phyloP scores from a whole-genome alignment of 2,797 vertebrate genomes.

The Argyrosomus regius region DNA sequence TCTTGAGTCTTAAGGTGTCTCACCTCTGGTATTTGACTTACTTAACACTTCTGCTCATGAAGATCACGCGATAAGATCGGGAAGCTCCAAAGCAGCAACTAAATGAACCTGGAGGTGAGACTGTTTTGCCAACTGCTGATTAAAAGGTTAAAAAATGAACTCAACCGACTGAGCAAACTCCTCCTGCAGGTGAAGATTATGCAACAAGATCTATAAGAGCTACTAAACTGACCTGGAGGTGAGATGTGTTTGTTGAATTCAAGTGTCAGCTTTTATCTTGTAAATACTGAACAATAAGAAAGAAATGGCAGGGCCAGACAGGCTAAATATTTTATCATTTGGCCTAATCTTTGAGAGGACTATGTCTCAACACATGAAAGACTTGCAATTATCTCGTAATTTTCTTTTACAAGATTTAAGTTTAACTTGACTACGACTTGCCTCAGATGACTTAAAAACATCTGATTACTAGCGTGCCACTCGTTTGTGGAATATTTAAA shows the following conservation, averaged over 20 bases:
- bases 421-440: not conserved
- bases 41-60: not conserved
- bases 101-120: not conserved
- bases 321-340: not conserved
- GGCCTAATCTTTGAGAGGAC: constrained; percentile 2
- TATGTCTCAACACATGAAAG: not conserved
- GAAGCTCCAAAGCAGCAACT: not conserved
- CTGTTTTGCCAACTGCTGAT: not conserved
- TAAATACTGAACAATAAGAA: not conserved
- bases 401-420: not conserved
- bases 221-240: not conserved
- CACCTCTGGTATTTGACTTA: not conserved
- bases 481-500: not conserved
- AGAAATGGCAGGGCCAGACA: not conserved
- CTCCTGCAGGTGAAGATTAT: not conserved
- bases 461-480: not conserved
- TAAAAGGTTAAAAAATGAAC: not conserved
- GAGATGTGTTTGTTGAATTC: not conserved
- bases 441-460: not conserved
- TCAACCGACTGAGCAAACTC: not conserved
- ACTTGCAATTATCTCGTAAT: not conserved
- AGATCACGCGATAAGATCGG: not conserved
- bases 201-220: not conserved
- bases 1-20: too few species aligned
- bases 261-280: not conserved